Percentiles rank a stretch among this genome's conserved stretches.
Conservation (phyloP, 2,113 vertebrate species). For the Acanthisitta chloris region DNA sequence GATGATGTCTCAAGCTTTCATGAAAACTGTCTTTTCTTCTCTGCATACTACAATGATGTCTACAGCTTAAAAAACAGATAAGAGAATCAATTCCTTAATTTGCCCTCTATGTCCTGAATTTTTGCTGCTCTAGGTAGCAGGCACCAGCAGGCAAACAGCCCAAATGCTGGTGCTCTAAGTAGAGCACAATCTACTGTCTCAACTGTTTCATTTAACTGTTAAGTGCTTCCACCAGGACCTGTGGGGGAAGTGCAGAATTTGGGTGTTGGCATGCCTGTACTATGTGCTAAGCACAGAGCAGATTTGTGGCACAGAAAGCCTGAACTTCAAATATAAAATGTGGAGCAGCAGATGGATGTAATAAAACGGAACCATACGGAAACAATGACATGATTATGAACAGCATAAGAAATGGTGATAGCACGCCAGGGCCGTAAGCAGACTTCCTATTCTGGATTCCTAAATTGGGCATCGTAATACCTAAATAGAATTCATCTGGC, state of each 20-base stretch:
- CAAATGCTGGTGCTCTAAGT: neutral
- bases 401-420: neutral
- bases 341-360: slow-evolving; percentile 6
- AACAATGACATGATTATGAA: slow-evolving; percentile 11
- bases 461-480: neutral
- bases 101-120: neutral
- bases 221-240: neutral
- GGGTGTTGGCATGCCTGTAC: neutral
- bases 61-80: neutral
- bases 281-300: neutral
- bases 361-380: neutral
- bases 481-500: slow-evolving; percentile 20
- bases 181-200: neutral
- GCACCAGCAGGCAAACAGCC: neutral
- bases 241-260: neutral
- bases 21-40: neutral
- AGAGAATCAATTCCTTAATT: neutral
- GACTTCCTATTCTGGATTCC: slow-evolving; percentile 19
- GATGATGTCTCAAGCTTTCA: neutral
- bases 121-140: neutral
- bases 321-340: neutral
- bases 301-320: neutral
- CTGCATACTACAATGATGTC: neutral
- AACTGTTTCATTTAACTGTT: neutral
- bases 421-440: neutral